These are phyloP conservation scores for Orientallactaga sibirica DNA, from an alignment of 2,797 vertebrate species.

Conservation along the genomic window DNA sequence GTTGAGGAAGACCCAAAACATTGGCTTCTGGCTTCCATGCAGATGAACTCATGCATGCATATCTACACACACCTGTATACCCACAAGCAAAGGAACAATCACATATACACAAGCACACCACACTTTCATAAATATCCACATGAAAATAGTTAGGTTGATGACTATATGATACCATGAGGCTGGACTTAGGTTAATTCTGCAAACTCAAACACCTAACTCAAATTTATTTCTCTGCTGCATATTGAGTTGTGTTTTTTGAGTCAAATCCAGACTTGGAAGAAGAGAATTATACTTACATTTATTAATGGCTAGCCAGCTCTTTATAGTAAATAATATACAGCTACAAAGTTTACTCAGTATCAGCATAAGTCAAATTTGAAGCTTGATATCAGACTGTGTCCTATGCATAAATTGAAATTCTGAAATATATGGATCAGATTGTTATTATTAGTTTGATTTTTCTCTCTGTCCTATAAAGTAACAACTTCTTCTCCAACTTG, in stretches of 20 bases:
- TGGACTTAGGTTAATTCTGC: conserved; percentile 27
- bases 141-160: conserved; percentile 15
- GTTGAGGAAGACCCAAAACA: no score
- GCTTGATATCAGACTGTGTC: background rate
- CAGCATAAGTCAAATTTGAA: conserved; percentile 49
- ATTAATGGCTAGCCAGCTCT: conserved; percentile 17
- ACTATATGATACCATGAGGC: background rate
- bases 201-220: conserved; percentile 17
- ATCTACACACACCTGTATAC: no score
- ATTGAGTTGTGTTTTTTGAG: conserved; percentile 47
- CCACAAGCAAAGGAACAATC: no score
- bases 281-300: conserved; percentile 14
- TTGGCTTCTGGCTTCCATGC: no score
- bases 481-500: conserved; percentile 26
- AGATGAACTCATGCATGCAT: no score
- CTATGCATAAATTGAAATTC: background rate
- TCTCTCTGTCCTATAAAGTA: conserved; percentile 5
- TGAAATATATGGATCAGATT: conserved; percentile 5
- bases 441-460: conserved; percentile 32
- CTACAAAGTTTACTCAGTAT: conserved; percentile 17
- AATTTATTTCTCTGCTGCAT: conserved; percentile 34
- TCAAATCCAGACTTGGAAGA: conserved; percentile 17
- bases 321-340: background rate
- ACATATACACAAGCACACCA: no score
- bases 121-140: no score